Percentiles rank a stretch among this genome's conserved stretches.
These are phyloP conservation scores for Nesoenas mayeri DNA, from an alignment of 2,113 vertebrate species.

Conservation along the genomic window DNA sequence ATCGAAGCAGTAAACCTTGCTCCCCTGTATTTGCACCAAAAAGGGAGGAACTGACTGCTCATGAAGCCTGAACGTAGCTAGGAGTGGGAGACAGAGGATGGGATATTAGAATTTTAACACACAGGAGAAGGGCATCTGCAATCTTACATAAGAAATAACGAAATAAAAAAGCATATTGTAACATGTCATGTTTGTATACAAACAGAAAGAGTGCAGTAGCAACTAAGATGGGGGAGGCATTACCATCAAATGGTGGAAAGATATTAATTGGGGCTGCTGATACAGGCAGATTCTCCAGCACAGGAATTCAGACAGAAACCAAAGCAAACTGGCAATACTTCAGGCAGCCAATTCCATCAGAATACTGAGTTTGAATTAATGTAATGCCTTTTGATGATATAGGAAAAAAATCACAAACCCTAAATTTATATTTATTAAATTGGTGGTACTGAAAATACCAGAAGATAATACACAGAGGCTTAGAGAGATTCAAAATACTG, in stretches of 20 bases:
- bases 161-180: background rate
- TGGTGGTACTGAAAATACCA: background rate
- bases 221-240: background rate
- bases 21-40: background rate
- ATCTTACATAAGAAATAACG: background rate
- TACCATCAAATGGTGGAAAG: background rate
- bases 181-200: background rate
- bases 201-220: background rate
- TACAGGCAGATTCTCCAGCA: background rate
- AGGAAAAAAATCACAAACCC: background rate
- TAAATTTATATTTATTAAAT: background rate
- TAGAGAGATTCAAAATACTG: background rate
- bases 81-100: background rate
- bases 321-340: background rate
- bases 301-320: background rate
- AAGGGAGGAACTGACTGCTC: background rate
- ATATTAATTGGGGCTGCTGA: background rate
- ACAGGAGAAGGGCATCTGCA: background rate
- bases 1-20: conserved; percentile 15
- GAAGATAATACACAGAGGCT: background rate
- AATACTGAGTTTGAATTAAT: background rate
- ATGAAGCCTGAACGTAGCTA: background rate
- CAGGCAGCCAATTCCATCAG: conserved; percentile 9
- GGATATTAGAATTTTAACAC: background rate
- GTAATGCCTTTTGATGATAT: background rate